Evolutionary conservation across 2,888 invertebrate genomes (phyloP), one percentile per base, ranked within the genome.

Genomic region (Campopleginae sp.): DNA sequence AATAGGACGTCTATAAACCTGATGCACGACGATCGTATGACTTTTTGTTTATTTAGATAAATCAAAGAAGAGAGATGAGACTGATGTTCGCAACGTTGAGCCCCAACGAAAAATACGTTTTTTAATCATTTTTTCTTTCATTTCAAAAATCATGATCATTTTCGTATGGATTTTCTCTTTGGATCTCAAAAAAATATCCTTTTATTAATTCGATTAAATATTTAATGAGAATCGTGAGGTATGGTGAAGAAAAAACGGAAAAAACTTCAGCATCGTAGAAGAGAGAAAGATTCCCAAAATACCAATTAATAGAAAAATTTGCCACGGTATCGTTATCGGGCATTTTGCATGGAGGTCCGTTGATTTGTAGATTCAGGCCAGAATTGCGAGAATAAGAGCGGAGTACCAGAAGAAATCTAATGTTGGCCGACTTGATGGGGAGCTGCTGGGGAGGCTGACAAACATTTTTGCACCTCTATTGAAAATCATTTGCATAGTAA

Each of bases 1-100:
- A 61, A 46, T 27, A 48, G 31, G n/a, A 70, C 10, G 4, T 38
- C 46, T 27, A n/a, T 27, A 27, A 42, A 75, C 46, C 79, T 51
- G n/a, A n/a, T n/a, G 51, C 44, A 68, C 23, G 44, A 74, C 70
- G 63, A 58, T 19, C 51, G 48, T 31, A 33, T 46, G 44, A 63
- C 54, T 23, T 63, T 76, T 46, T 38, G 1, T 42, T 58, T 19
- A n/a, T 63, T 12, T 48, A 27, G 1, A 27, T 27, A 27, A 58
- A 58, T 38, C 10, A 54, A 14, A 38, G 33, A 38, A 72, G 6
- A 58, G 27, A 44, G 44, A 61, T 14, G n/a, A 23, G n/a, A n/a
- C n/a, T n/a, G n/a, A n/a, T n/a, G n/a, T n/a, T n/a, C n/a, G n/a
- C n/a, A n/a, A n/a, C n/a, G n/a, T n/a, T n/a, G n/a, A n/a, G n/a